Base-by-base conservation (phyloP, 1,140 invertebrate species). In the Cydia pomonella region DNA sequence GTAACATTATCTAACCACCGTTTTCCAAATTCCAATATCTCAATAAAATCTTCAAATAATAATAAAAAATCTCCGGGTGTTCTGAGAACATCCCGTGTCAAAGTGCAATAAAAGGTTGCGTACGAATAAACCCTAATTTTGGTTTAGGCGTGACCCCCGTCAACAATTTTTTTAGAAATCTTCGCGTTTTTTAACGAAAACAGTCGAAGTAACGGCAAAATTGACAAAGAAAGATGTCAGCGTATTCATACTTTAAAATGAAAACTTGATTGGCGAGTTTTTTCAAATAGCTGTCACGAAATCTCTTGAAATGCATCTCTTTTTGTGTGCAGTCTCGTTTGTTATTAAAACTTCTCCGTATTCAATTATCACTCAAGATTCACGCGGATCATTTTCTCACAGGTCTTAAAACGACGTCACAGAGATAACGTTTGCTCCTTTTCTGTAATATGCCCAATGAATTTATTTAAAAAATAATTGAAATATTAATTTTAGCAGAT, bases 211-310 rank as follows among this genome's bases (percentile, higher is more conserved):
- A 93, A 91, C 91, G 87, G 88, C 86, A 86, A 85, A 84, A 83
- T 84, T 77, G 72, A 88, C 86, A 86, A 89, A 81, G 82, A 78
- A 79, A 82, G 81, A 89, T 88, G 90, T 90, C 89, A 86, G 76
- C 64, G 84, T 80, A 84, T 80, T 86, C 80, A 84, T 84, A 88
- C 80, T 88, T 88, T 87, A 84, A 87, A 91, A 89, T 90, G 87
- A 86, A 91, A 91, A 93, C 85, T 92, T 93, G 91, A 93, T 93
- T 90, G 90, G 90, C 87, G 76, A 90, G 80, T 87, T 91, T 91
- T 89, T 85, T 80, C 81, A 75, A 80, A 71, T 38, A 78, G 84
- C 84, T 76, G 80, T 86, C 84, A 80, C 80, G 77, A 83, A 87
- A 90, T 89, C 87, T 87, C 85, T 89, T 85, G 79, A 89, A 87